Evolutionary conservation across 2,888 invertebrate species (phyloP), one percentile per base, ranked within the genome.

Genomic region (Perithous albicinctus): DNA sequence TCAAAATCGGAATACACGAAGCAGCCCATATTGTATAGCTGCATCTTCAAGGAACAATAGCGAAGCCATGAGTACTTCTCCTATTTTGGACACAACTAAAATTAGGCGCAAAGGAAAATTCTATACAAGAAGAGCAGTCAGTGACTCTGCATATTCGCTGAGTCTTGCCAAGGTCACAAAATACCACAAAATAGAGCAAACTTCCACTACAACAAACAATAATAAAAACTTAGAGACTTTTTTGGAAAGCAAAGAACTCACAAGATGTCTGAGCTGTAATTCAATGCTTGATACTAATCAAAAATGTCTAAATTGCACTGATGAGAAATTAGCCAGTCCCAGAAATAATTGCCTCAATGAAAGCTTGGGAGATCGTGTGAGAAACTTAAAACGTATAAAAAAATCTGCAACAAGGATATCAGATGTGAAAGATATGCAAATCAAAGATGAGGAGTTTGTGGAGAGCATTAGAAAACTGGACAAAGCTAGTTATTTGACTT

Each of bases 391-490:
- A 10, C 43, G 38, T 15, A 12, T 1, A 0, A 74, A n/a, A 32
- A 46, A 38, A 38, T 20, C 15, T 2, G 15, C 41, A 5, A 8
- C 29, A 1, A 29, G 43, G 6, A 12, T 12, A 26, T 56, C 46
- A 10, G 12, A n/a, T 7, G 8, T 54, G 18, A n/a, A 29, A 0
- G 78, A 82, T 12, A 78, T n/a, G 6, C 10, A 48, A 48, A 78
- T 82, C 12, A 54, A 63, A 0, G 41, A 46, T 8, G 64, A 78
- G 7, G 64, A 74, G 1, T 82, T 82, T 38, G 56, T 67, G 1
- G 32, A 59, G 23, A 78, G 74, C 7, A 48, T 41, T 1, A 69
- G 69, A 70, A 54, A 26, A 8, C 20, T 82, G 41, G 81, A 82
- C 18, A 15, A 46, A 0, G 69, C 41, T 1, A 70, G 69, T 18